A percentile compares a stretch with the other conserved stretches of the same genome.
Evolutionary conservation across 1,140 invertebrate genomes (phyloP).

Genomic region (Atopsyche davidsoni): DNA sequence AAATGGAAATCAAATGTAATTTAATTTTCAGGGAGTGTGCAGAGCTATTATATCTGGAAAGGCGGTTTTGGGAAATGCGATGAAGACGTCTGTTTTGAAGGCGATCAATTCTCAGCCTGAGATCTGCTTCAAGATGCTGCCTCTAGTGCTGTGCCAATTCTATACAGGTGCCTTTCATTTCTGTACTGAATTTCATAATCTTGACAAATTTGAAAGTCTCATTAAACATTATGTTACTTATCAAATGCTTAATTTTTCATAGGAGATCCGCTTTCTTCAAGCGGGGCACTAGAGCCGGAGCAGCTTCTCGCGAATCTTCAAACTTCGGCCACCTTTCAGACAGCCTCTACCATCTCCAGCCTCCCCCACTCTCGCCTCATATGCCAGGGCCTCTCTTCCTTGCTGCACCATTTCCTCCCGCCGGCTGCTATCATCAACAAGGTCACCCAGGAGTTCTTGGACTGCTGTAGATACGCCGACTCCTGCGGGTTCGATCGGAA

Average conservation of each 20-base stretch:
- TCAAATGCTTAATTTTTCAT: conserved; percentile 5
- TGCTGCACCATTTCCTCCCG: conserved; percentile 40
- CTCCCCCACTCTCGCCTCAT: conserved; percentile 32
- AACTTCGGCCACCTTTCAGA: conserved; percentile 40
- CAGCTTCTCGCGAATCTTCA: conserved; percentile 43
- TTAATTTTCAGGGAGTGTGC: conserved; percentile 24
- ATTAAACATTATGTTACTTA: not conserved
- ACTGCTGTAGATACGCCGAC: conserved; percentile 40
- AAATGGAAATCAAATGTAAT: conserved; percentile 4
- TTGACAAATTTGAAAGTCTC: not conserved
- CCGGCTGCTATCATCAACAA: conserved; percentile 42
- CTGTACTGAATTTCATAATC: not conserved
- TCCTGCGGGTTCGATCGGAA: conserved; percentile 28
- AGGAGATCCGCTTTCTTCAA: conserved; percentile 32
- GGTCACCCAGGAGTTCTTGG: conserved; percentile 44
- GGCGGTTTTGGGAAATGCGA: conserved; percentile 4
- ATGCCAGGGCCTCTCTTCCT: conserved; percentile 34
- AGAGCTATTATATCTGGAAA: conserved; percentile 7
- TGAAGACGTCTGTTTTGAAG: conserved; percentile 16
- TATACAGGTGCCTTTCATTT: conserved; percentile 22
- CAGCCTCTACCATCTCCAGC: conserved; percentile 32
- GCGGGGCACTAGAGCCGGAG: conserved; percentile 45
- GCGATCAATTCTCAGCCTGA: conserved; percentile 14
- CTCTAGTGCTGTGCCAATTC: conserved; percentile 18
- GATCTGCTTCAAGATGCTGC: conserved; percentile 13